phyloP scores from a whole-genome alignment of 1,140 invertebrate genomes.

The Drosophila willistoni region DNA sequence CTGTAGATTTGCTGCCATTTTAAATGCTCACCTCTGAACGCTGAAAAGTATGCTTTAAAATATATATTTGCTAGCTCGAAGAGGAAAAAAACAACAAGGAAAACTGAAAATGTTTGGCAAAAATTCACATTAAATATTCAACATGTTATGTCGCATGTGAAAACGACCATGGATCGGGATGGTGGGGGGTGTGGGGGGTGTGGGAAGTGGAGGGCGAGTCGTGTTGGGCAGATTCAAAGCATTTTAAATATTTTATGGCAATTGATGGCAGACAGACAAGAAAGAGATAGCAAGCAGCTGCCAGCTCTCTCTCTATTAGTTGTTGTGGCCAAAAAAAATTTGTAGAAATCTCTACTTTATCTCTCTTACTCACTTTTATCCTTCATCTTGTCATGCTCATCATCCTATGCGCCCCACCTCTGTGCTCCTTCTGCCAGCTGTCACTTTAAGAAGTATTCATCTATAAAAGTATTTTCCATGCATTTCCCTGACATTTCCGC shows the following conservation, averaged over 20 bases:
- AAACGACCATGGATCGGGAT: slow-evolving; percentile 25
- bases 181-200: background rate
- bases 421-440: slow-evolving; percentile 56
- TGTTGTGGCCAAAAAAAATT: slow-evolving; percentile 33
- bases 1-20: slow-evolving; percentile 43
- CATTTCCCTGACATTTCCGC: slow-evolving; percentile 74
- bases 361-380: too few species aligned
- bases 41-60: slow-evolving; percentile 73
- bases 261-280: slow-evolving; percentile 53
- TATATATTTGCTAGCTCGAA: slow-evolving; percentile 40
- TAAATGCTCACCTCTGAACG: slow-evolving; percentile 37
- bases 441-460: slow-evolving; percentile 58
- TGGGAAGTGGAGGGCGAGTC: background rate
- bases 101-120: slow-evolving; percentile 52
- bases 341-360: slow-evolving; percentile 23
- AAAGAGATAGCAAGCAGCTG: slow-evolving; percentile 10
- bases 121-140: slow-evolving; percentile 74
- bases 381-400: slow-evolving; percentile 15
- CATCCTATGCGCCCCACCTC: background rate
- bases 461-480: slow-evolving; percentile 67
- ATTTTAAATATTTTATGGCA: slow-evolving; percentile 76
- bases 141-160: slow-evolving; percentile 74
- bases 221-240: slow-evolving; percentile 34
- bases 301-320: slow-evolving; percentile 54
- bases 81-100: slow-evolving; percentile 32